Conservation (phyloP, 1,140 invertebrate genomes). For the Drosophila truncata region DNA sequence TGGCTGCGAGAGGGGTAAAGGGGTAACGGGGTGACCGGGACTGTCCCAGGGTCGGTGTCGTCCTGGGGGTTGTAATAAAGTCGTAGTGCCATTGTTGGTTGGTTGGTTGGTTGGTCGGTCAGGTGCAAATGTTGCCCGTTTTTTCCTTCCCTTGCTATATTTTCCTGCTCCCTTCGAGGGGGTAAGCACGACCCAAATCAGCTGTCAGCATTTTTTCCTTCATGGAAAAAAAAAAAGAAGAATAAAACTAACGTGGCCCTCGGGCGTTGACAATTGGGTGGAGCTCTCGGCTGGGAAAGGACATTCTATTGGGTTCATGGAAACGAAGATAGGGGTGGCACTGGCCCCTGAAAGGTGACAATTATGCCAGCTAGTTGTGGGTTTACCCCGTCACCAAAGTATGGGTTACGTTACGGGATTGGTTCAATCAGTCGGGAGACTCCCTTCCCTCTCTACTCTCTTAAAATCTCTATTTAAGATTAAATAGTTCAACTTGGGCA, state of each 20-base stretch:
- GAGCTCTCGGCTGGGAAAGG: constrained; percentile 13
- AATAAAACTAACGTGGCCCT: constrained; percentile 9
- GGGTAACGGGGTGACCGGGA: not conserved
- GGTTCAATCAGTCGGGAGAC: not conserved
- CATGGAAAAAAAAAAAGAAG: constrained; percentile 4
- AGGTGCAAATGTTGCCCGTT: constrained; percentile 67
- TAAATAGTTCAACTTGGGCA: not conserved
- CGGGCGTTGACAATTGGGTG: constrained; percentile 53
- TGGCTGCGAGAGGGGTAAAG: not conserved
- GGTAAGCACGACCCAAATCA: constrained; percentile 48
- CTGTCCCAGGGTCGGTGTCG: not conserved
- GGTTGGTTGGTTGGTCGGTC: constrained; percentile 64
- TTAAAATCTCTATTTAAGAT: not conserved
- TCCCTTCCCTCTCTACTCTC: not conserved
- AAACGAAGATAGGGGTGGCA: constrained; percentile 1
- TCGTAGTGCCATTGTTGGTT: constrained; percentile 66
- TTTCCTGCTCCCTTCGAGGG: not conserved
- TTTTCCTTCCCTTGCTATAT: not conserved
- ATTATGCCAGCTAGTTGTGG: constrained; percentile 41
- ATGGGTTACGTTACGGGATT: constrained; percentile 43
- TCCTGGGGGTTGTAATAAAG: constrained; percentile 56
- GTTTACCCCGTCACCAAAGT: constrained; percentile 27
- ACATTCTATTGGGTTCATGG: not conserved
- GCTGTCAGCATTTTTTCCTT: constrained; percentile 66
- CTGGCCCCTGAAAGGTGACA: constrained; percentile 40